phyloP scores from a whole-genome alignment of 2,113 vertebrate genomes.

The Pristiophorus japonicus region DNA sequence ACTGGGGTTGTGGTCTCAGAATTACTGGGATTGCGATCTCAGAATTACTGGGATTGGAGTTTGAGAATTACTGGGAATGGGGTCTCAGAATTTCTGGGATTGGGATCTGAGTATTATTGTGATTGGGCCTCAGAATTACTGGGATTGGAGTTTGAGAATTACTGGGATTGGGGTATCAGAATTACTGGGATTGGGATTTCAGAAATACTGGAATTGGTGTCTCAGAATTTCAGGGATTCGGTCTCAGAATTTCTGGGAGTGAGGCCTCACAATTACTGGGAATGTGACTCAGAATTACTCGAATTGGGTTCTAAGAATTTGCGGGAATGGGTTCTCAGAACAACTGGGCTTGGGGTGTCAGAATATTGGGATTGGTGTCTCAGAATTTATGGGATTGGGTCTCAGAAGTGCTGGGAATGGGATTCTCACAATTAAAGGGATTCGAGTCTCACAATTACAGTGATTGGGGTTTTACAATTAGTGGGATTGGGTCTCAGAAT shows the following conservation, averaged over 20 bases:
- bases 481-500: not conserved
- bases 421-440: not conserved
- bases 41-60: not conserved
- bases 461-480: not conserved
- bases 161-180: not conserved
- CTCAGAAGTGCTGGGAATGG: not conserved
- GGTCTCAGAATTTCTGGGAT: not conserved
- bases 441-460: not conserved
- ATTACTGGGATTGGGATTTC: not conserved
- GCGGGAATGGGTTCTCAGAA: not conserved
- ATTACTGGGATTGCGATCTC: not conserved
- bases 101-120: not conserved
- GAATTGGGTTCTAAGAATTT: not conserved
- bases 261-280: not conserved
- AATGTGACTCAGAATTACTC: not conserved
- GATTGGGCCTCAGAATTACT: not conserved
- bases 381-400: not conserved
- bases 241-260: not conserved
- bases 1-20: not conserved
- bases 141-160: not conserved
- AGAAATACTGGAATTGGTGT: not conserved
- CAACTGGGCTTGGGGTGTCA: not conserved
- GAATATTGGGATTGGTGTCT: not conserved
- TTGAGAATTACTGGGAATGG: not conserved
- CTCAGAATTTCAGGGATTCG: not conserved